phyloP scores from a whole-genome alignment of 2,797 vertebrate genomes.

The Harpagifer antarcticus region DNA sequence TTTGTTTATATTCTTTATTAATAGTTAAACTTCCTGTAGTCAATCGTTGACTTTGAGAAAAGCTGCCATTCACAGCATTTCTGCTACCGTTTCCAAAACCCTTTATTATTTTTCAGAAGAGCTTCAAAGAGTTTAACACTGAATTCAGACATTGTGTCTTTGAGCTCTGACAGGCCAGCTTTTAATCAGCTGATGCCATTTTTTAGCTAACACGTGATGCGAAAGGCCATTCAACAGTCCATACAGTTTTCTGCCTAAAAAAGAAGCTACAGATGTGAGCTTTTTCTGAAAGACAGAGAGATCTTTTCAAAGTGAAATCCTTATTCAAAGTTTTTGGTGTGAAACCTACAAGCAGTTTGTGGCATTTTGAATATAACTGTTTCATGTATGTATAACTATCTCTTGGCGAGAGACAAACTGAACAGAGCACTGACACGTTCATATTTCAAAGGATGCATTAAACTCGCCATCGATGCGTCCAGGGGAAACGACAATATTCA shows the following conservation, averaged over 20 bases:
- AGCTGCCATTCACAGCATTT: background rate
- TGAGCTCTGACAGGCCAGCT: background rate
- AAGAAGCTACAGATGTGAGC: background rate
- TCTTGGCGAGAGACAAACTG: too few species aligned
- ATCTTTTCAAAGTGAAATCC: background rate
- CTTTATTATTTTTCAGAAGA: background rate
- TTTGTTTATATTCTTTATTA: background rate
- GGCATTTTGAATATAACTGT: background rate
- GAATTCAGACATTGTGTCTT: slow-evolving; percentile 6
- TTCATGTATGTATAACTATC: background rate
- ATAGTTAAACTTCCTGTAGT: background rate
- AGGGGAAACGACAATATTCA: too few species aligned
- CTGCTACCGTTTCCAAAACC: background rate
- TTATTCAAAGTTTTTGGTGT: background rate
- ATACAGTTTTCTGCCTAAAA: background rate
- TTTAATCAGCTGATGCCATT: slow-evolving; percentile 7
- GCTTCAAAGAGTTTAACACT: slow-evolving; percentile 14
- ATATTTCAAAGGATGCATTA: too few species aligned
- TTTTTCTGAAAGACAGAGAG: background rate
- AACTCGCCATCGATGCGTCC: too few species aligned
- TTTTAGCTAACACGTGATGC: background rate
- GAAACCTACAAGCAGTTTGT: background rate
- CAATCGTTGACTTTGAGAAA: background rate
- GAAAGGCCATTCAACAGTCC: background rate
- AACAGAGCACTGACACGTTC: too few species aligned